phyloP scores from a whole-genome alignment of 2,888 invertebrate species.

The Sipha maydis region DNA sequence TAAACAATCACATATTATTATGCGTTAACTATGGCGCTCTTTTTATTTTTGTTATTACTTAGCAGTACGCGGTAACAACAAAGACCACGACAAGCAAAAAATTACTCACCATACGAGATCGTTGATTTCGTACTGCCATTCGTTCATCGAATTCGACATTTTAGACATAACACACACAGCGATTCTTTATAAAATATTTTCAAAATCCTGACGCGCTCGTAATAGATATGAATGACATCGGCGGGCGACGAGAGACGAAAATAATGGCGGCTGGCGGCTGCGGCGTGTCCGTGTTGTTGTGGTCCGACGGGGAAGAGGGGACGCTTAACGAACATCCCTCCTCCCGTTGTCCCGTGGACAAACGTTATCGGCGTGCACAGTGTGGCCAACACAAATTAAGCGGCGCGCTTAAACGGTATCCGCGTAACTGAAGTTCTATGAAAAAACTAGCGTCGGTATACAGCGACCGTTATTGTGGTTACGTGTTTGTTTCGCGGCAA shows the following conservation, averaged over 20 bases:
- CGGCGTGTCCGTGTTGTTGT: conserved; percentile 62
- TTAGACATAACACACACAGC: background rate
- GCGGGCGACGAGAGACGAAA: conserved; percentile 15
- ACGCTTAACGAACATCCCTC: conserved; percentile 47
- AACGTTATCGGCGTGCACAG: conserved; percentile 4
- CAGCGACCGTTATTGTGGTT: background rate
- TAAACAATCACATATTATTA: conserved; percentile 68
- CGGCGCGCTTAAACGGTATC: background rate
- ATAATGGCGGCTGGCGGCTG: conserved; percentile 62
- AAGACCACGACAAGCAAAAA: background rate
- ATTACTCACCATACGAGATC: conserved; percentile 71
- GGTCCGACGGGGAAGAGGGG: conserved; percentile 34
- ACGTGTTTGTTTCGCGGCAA: conserved; percentile 40
- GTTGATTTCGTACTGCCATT: conserved; percentile 40
- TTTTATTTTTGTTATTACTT: conserved; percentile 16
- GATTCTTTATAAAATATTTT: background rate
- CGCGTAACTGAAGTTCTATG: background rate
- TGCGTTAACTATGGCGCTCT: conserved; percentile 32
- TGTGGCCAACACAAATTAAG: conserved; percentile 16
- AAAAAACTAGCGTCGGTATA: background rate
- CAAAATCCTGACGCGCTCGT: background rate
- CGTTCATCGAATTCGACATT: background rate
- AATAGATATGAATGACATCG: background rate
- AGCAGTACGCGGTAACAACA: background rate
- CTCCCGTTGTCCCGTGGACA: conserved; percentile 7